A percentile compares a stretch with the other conserved stretches of the same genome.
phyloP scores from a whole-genome alignment of 1,140 invertebrate genomes.

The Ericerus pela region DNA sequence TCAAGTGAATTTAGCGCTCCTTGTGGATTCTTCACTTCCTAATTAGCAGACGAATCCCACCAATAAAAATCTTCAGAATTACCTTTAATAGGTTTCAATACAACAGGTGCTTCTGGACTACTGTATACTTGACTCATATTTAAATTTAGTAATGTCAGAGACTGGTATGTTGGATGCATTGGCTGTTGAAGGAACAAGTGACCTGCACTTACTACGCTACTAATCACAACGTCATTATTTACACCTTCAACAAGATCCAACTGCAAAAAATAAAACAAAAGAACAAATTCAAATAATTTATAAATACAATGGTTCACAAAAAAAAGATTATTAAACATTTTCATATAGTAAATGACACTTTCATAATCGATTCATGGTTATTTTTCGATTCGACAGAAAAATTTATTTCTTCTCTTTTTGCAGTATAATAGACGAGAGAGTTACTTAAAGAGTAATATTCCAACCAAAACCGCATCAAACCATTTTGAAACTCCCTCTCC shows the following conservation, averaged over 20 bases:
- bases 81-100: slow-evolving; percentile 47
- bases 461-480: no score
- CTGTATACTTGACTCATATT: slow-evolving; percentile 50
- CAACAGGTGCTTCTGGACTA: slow-evolving; percentile 43
- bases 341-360: neutral
- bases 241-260: slow-evolving; percentile 39
- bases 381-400: no score
- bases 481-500: no score
- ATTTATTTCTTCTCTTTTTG: no score
- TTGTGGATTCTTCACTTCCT: no score
- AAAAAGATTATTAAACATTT: slow-evolving; percentile 13
- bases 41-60: neutral
- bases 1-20: no score
- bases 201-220: slow-evolving; percentile 62
- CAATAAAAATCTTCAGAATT: slow-evolving; percentile 23
- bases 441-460: no score
- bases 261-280: slow-evolving; percentile 8
- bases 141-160: slow-evolving; percentile 57
- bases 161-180: slow-evolving; percentile 76
- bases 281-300: neutral
- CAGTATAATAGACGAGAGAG: no score
- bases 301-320: neutral
- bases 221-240: slow-evolving; percentile 82
- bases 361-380: no score
- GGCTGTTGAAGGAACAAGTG: slow-evolving; percentile 88